Evolutionary conservation across 2,888 invertebrate species (phyloP), one percentile per base, ranked within the genome.

Genomic region (Megalurothrips usitatus): DNA sequence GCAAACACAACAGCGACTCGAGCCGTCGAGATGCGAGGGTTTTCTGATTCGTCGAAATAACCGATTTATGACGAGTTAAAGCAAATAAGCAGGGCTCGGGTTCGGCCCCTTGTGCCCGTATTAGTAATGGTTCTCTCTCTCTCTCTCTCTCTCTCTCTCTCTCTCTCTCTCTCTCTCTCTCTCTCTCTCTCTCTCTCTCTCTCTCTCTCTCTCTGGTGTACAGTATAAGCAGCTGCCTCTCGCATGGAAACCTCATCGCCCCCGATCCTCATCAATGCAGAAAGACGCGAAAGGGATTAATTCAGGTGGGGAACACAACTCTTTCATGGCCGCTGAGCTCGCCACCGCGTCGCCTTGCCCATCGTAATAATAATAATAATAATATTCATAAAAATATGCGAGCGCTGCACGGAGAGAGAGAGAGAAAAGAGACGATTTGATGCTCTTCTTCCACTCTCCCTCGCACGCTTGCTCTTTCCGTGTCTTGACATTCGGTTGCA

Each of bases 201-300:
- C 58, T n/a, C 17, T 58, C 58, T 12, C 58, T 19, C 58, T 6
- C 58, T 6, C 58, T 6, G n/a, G n/a, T n/a, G n/a, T n/a, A n/a
- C n/a, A n/a, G n/a, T n/a, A 43, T 43, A 58, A 58, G 23, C 68
- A 75, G 68, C 26, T 26, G 68, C 9, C 26, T 26, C 26, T 19
- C 17, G 52, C 11, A 52, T 52, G 68, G 68, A 75, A 75, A 52
- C 52, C 11, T 11, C 68, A 26, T 75, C 23, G 23, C 26, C 8
- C n/a, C 68, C 68, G 68, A 75, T 75, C 34, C 34, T 43, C 68
- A 75, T 75, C 68, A 75, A 75, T 75, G 68, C 68, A 26, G n/a
- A 43, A 43, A 23, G 68, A 75, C 10, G 68, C n/a, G n/a, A n/a
- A 75, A 75, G 68, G 26, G 68, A 75, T 75, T 75, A 75, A 75